Evolutionary conservation across 2,113 vertebrate genomes (phyloP).

Genomic region (Natator depressus): DNA sequence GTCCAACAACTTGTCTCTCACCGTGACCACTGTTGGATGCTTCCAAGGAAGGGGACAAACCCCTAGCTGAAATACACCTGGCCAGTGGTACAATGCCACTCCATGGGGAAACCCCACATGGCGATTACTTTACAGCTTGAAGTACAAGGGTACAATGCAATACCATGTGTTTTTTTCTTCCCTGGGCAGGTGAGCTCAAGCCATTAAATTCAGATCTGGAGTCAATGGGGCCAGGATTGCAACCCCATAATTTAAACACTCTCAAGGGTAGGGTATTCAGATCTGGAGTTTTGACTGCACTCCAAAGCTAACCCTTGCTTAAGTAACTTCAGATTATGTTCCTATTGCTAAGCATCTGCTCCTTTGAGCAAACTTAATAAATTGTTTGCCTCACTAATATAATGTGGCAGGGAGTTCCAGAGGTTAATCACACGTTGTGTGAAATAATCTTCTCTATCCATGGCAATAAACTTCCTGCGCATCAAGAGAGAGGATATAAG

Average conservation of each 20-base stretch:
- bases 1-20: accelerated
- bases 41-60: not conserved
- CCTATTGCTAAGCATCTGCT: not conserved
- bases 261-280: not conserved
- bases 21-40: not conserved
- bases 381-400: not conserved
- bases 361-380: not conserved
- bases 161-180: not conserved
- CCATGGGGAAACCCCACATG: not conserved
- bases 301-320: not conserved
- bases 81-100: accelerated
- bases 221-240: not conserved
- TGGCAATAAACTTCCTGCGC: not conserved
- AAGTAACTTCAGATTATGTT: not conserved
- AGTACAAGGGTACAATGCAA: not conserved
- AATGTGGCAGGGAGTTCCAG: not conserved
- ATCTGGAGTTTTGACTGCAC: not conserved
- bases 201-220: not conserved
- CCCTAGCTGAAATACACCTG: not conserved
- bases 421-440: not conserved
- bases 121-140: not conserved
- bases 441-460: not conserved
- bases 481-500: not conserved
- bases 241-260: not conserved
- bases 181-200: not conserved